Evolutionary conservation across 2,888 invertebrate species (phyloP).

Genomic region (Acanthosepion pharaonis): DNA sequence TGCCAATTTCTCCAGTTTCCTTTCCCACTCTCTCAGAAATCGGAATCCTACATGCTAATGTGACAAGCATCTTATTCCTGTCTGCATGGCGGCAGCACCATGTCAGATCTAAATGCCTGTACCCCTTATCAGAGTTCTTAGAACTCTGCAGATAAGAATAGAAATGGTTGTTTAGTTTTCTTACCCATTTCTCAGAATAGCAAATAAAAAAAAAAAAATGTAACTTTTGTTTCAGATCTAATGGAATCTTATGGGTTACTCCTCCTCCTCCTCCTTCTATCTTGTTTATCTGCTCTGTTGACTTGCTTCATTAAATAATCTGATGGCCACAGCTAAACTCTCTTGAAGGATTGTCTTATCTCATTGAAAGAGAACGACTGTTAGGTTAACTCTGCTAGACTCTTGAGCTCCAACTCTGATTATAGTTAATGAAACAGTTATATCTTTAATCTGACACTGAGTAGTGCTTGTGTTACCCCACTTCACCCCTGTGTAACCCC

Average conservation of each 20-base stretch:
- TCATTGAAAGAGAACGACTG: neutral
- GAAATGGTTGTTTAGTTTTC: neutral
- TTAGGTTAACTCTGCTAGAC: neutral
- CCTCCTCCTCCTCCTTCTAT: neutral
- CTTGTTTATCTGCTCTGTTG: constrained; percentile 2
- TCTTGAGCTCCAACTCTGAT: neutral
- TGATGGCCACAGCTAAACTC: constrained; percentile 25
- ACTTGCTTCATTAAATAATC: constrained; percentile 33
- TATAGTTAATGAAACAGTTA: constrained; percentile 4
- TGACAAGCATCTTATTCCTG: neutral
- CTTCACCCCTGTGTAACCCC: too few species aligned
- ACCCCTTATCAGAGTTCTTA: neutral
- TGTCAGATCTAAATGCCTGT: neutral
- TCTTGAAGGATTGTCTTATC: constrained; percentile 17
- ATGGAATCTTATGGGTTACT: neutral
- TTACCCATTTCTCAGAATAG: neutral
- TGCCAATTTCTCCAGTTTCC: neutral
- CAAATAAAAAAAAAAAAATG: neutral
- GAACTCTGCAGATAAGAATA: neutral
- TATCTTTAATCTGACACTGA: constrained; percentile 33
- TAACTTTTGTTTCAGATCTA: neutral
- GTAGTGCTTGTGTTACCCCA: neutral
- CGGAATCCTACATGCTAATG: constrained; percentile 11
- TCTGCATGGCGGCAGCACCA: neutral
- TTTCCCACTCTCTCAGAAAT: neutral